phyloP scores from a whole-genome alignment of 2,888 invertebrate genomes.

The Chaitophorus viminalis region DNA sequence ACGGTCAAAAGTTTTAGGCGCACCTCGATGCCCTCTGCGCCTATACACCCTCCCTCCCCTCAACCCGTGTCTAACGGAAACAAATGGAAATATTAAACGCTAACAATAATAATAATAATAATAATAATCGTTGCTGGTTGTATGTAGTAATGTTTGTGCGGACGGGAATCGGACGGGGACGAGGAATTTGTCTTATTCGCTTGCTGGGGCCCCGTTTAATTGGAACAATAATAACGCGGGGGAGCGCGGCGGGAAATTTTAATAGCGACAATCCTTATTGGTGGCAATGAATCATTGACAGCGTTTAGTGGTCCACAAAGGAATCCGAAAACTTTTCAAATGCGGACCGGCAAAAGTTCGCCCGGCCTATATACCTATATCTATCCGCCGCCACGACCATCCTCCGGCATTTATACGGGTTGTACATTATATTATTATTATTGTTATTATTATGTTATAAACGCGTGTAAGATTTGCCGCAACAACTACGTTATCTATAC shows the following conservation, averaged over 20 bases:
- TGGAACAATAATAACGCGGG: constrained; percentile 33
- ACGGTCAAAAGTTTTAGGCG: constrained; percentile 35
- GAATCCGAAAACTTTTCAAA: constrained; percentile 57
- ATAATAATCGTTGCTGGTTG: constrained; percentile 6
- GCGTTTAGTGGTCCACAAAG: constrained; percentile 14
- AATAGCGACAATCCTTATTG: constrained; percentile 60
- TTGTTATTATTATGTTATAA: too few relatives aligned
- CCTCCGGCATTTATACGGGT: background rate
- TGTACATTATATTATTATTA: background rate
- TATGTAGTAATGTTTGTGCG: background rate
- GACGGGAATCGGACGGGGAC: background rate
- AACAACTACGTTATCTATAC: constrained; percentile 10
- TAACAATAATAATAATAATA: constrained; percentile 36
- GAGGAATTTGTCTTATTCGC: constrained; percentile 54
- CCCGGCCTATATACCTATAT: background rate
- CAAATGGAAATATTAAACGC: constrained; percentile 61
- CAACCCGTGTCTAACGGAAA: background rate
- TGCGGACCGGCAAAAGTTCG: constrained; percentile 33
- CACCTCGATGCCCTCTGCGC: background rate
- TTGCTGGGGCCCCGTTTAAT: constrained; percentile 19
- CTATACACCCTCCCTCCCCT: background rate
- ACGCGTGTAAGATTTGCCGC: constrained; percentile 19
- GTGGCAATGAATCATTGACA: constrained; percentile 54
- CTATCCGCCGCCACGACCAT: background rate
- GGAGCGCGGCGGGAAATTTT: constrained; percentile 25